A percentile compares a stretch with the other conserved stretches of the same genome.
Conservation (phyloP, 1,140 invertebrate species). For the Zaprionus camerounensis region DNA sequence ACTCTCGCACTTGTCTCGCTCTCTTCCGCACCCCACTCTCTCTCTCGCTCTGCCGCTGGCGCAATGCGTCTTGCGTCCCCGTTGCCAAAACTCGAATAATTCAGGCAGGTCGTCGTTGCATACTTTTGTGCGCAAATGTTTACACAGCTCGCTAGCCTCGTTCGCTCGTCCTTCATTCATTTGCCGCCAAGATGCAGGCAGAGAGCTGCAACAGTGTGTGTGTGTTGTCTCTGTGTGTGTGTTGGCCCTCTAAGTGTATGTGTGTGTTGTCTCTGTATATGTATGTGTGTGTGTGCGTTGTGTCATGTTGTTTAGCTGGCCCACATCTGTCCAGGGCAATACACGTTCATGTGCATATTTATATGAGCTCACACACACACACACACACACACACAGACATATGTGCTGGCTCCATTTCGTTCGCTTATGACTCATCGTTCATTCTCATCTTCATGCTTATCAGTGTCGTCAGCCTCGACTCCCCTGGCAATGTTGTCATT, state of each 20-base stretch:
- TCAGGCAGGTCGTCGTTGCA: slow-evolving; percentile 78
- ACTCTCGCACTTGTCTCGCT: slow-evolving; percentile 16
- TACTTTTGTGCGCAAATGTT: slow-evolving; percentile 79
- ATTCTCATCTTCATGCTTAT: slow-evolving; percentile 1
- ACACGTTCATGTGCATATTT: slow-evolving; percentile 32
- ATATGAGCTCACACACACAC: slow-evolving; percentile 16
- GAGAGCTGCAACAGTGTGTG: slow-evolving; percentile 10
- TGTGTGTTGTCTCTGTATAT: slow-evolving; percentile 1
- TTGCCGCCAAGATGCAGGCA: slow-evolving; percentile 46
- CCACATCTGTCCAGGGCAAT: slow-evolving; percentile 36
- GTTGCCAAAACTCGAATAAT: slow-evolving; percentile 72
- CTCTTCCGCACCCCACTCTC: not conserved
- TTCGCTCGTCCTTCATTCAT: slow-evolving; percentile 48
- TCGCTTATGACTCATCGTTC: slow-evolving; percentile 62
- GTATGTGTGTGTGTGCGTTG: slow-evolving; percentile 5
- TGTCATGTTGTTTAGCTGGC: slow-evolving; percentile 37
- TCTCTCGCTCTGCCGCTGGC: slow-evolving; percentile 1
- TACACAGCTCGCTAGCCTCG: slow-evolving; percentile 58
- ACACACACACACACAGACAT: not conserved
- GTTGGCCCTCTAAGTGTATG: not conserved
- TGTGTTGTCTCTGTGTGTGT: slow-evolving; percentile 5
- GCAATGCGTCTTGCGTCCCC: slow-evolving; percentile 40
- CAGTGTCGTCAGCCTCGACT: not conserved
- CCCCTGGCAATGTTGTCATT: slow-evolving; percentile 41
- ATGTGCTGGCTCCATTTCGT: not conserved